Evolutionary conservation across 2,797 vertebrate genomes (phyloP).

Genomic region (Macroramphosus scolopax): DNA sequence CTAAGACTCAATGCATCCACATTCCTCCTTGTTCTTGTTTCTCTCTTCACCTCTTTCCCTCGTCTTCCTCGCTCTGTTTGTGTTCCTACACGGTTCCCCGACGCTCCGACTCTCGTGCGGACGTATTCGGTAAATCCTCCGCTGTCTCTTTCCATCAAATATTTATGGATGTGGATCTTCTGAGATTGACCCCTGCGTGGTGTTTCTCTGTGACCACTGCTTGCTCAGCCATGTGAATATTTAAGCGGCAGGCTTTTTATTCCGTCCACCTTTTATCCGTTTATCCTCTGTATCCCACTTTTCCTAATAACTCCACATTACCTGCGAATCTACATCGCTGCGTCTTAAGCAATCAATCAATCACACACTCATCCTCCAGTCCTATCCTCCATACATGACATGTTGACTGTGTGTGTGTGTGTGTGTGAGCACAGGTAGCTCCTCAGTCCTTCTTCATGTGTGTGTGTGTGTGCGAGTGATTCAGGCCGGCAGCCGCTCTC

Average conservation of each 20-base stretch:
- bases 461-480: slow-evolving; percentile 7
- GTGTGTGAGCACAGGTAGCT: slow-evolving; percentile 2
- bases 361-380: too few species aligned
- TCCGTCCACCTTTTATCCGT: slow-evolving; percentile 4
- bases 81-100: too few species aligned
- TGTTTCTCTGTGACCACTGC: slow-evolving; percentile 24
- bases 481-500: too few species aligned
- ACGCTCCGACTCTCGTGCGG: too few species aligned
- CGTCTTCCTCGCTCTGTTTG: slow-evolving; percentile 13
- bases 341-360: too few species aligned
- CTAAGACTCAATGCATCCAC: too few species aligned
- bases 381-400: too few species aligned
- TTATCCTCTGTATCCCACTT: slow-evolving; percentile 3
- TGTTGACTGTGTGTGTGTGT: too few species aligned
- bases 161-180: slow-evolving; percentile 44
- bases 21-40: neutral
- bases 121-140: slow-evolving; percentile 18
- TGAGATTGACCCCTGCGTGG: slow-evolving; percentile 10
- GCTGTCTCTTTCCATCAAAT: slow-evolving; percentile 24
- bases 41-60: too few species aligned
- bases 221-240: slow-evolving; percentile 46
- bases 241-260: slow-evolving; percentile 24
- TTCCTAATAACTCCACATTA: too few species aligned
- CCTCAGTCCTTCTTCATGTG: slow-evolving; percentile 1
- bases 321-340: too few species aligned